These are phyloP conservation scores for Metellina segmentata DNA, from an alignment of 2,888 invertebrate species.

Conservation along the genomic window DNA sequence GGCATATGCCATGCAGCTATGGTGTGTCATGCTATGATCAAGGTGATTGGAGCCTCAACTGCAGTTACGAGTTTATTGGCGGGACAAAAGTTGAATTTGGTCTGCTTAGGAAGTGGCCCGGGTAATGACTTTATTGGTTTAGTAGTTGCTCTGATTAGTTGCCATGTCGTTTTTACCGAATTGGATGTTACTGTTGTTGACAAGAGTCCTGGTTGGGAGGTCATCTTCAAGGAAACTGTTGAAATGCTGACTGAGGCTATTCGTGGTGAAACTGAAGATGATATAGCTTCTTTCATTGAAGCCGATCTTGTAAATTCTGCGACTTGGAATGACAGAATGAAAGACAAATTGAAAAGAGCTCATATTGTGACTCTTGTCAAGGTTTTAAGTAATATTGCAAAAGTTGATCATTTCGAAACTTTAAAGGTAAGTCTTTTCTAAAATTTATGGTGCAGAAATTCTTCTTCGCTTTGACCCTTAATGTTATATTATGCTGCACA, in stretches of 20 bases:
- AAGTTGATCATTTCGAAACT: neutral
- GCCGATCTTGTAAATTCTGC: neutral
- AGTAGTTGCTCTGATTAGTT: neutral
- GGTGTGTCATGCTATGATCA: neutral
- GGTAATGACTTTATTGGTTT: conserved; percentile 22
- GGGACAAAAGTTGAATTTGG: neutral
- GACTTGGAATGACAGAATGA: neutral
- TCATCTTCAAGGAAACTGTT: neutral
- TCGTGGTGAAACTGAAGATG: neutral
- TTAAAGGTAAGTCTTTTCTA: conserved; percentile 11
- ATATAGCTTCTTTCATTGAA: neutral
- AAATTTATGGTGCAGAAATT: no score
- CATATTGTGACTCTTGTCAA: conserved; percentile 27
- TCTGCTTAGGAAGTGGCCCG: conserved; percentile 32
- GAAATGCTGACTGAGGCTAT: neutral
- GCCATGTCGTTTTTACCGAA: neutral
- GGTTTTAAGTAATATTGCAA: conserved; percentile 12
- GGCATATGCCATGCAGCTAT: neutral
- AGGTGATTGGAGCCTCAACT: neutral
- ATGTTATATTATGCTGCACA: no score
- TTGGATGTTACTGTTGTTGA: conserved; percentile 19
- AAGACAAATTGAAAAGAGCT: neutral
- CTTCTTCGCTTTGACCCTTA: no score
- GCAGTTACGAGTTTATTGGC: neutral
- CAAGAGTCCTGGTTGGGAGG: conserved; percentile 14